Base-by-base conservation (phyloP, 2,888 invertebrate genomes). In the Epicampocera succincta region DNA sequence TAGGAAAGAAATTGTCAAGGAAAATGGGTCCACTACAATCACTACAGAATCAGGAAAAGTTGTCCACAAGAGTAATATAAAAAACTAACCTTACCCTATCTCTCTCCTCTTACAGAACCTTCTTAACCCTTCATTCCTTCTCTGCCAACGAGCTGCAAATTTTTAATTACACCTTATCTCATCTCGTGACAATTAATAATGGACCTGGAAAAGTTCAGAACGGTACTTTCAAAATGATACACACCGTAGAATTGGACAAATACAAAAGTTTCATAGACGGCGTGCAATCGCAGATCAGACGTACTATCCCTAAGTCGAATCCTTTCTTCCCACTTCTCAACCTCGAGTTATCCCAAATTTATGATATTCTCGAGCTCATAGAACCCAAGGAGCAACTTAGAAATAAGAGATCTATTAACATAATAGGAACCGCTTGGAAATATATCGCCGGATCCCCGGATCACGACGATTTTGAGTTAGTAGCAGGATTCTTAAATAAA, bases 31-130 rank as follows among this genome's bases (percentile, higher is more conserved):
- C 33, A 60, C 60, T 12, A 61, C 60, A 52, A 40, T 71, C 19
- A 40, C 40, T 13, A 76, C 75, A 44, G 52, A 76, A 52, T 68
- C 66, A 76, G 68, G 60, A 50, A 68, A 40, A 29, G 33, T 50
- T 25, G 42, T 78, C 12, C 58, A 78, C 21, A 72, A 78, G 42
- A 50, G 50, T 25, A 48, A 63, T 19, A 76, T 76, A 44, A 76
- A 38, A 44, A 76, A 76, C 46, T 76, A 60, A 76, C 8, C 38
- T 46, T 48, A 48, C n/a, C 44, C 52, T 72, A 44, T 61, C 21
- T 63, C 29, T 17, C 6, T 48, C 19, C 25, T 21, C 48, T 25
- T 48, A 33, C 63, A 63, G 48, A 48, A 48, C 15, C 15, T 25
- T 25, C 29, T 12, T 63, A 63, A 46, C 63, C 50, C 48, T 65